Conservation (phyloP, 2,888 invertebrate species). For the Papilio demoleus region DNA sequence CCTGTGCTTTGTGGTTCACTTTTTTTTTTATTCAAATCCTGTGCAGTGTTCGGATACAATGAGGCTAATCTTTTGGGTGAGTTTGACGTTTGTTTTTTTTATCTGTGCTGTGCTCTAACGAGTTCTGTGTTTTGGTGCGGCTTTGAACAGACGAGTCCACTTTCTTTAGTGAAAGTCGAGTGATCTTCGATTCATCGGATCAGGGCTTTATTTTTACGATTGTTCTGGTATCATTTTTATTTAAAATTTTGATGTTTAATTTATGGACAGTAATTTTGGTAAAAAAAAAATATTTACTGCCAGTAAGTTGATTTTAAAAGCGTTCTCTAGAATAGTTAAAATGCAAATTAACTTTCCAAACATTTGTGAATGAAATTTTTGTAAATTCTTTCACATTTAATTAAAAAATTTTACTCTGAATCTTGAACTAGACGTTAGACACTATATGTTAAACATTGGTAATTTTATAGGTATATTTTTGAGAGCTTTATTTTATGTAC, state of each 20-base stretch:
- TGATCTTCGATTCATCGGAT: slow-evolving; percentile 60
- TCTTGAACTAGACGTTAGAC: background rate
- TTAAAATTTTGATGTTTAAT: background rate
- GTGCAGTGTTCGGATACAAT: slow-evolving; percentile 79
- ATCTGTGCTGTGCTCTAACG: slow-evolving; percentile 37
- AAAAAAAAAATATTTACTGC: background rate
- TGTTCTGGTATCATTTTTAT: slow-evolving; percentile 49
- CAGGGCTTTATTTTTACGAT: slow-evolving; percentile 62
- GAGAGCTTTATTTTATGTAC: background rate
- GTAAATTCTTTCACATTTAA: background rate
- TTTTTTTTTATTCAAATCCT: slow-evolving; percentile 55
- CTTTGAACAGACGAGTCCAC: slow-evolving; percentile 52
- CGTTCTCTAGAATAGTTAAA: background rate
- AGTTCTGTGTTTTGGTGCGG: slow-evolving; percentile 34
- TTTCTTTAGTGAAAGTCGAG: slow-evolving; percentile 72
- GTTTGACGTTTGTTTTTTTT: slow-evolving; percentile 52
- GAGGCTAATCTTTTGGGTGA: slow-evolving; percentile 79
- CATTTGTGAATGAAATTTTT: background rate
- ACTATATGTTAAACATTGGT: background rate
- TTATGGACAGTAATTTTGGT: background rate
- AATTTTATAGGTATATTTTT: background rate
- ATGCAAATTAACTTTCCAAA: slow-evolving; percentile 25
- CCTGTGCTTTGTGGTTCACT: slow-evolving; percentile 66
- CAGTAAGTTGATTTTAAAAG: background rate
- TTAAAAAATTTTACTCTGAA: background rate